These are phyloP conservation scores for Trachelus tabidus DNA, from an alignment of 2,888 invertebrate genomes.

Conservation along the genomic window DNA sequence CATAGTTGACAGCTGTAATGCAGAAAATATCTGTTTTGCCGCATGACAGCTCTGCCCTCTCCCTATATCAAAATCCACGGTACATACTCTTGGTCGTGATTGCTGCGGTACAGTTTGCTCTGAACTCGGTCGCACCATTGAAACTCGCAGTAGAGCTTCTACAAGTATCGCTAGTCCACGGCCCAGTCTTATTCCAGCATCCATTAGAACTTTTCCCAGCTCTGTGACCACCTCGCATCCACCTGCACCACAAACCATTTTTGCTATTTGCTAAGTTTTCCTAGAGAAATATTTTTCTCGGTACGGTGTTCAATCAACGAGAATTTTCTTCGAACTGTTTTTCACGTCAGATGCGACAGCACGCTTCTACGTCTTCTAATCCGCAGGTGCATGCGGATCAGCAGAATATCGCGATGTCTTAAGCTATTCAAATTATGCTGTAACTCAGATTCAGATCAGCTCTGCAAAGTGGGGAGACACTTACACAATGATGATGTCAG, in stretches of 20 bases:
- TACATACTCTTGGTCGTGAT: constrained; percentile 66
- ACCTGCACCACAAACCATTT: constrained; percentile 39
- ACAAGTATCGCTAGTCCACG: constrained; percentile 64
- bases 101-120: constrained; percentile 69
- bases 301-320: not conserved
- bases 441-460: constrained; percentile 19
- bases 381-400: constrained; percentile 51
- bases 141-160: constrained; percentile 70
- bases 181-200: constrained; percentile 49
- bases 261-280: not conserved
- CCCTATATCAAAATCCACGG: constrained; percentile 7
- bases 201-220: constrained; percentile 49
- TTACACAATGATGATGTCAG: constrained; percentile 56
- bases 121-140: constrained; percentile 68
- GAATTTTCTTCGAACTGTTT: constrained; percentile 42
- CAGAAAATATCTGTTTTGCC: not conserved
- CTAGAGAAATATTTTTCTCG: not conserved
- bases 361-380: constrained; percentile 42
- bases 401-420: constrained; percentile 19
- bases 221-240: constrained; percentile 51
- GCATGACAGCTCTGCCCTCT: constrained; percentile 21
- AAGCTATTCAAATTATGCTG: constrained; percentile 11
- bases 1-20: constrained; percentile 55
- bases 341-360: constrained; percentile 36
- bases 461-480: constrained; percentile 25